phyloP scores from a whole-genome alignment of 2,113 vertebrate species.

The Aphyosemion australe region DNA sequence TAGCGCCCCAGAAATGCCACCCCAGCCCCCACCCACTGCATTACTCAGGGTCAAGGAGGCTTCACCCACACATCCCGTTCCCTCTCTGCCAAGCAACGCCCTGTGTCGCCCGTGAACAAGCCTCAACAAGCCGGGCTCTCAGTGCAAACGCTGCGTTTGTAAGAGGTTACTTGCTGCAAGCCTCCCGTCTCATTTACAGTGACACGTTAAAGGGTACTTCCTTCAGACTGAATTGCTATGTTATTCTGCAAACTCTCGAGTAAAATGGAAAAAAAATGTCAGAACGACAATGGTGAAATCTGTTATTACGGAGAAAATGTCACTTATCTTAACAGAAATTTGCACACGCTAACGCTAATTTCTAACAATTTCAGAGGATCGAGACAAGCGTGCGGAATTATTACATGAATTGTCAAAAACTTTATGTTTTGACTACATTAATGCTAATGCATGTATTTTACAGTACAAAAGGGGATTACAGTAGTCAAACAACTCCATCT shows the following conservation, averaged over 20 bases:
- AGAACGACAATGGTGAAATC: conserved; percentile 10
- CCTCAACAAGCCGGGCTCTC: conserved; percentile 39
- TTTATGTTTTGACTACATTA: conserved; percentile 33
- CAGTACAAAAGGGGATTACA: conserved; percentile 25
- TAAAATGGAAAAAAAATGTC: background rate
- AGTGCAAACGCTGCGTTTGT: conserved; percentile 30
- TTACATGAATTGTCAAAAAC: conserved; percentile 16
- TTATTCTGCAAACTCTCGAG: conserved; percentile 10
- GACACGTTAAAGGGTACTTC: conserved; percentile 28
- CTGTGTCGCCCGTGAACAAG: conserved; percentile 48
- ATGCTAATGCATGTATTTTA: conserved; percentile 29
- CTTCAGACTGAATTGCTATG: conserved; percentile 10
- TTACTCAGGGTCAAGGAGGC: conserved; percentile 71
- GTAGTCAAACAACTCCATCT: conserved; percentile 54
- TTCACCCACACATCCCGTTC: conserved; percentile 53
- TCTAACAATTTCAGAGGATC: conserved; percentile 9
- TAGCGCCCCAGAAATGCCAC: conserved; percentile 66
- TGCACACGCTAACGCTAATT: conserved; percentile 16
- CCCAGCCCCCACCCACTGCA: conserved; percentile 43
- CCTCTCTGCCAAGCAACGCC: conserved; percentile 49
- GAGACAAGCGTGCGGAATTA: conserved; percentile 1
- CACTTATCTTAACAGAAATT: conserved; percentile 7
- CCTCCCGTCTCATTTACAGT: conserved; percentile 34
- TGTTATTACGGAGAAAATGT: conserved; percentile 13
- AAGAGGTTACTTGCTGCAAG: conserved; percentile 38